Evolutionary conservation across 2,888 invertebrate species (phyloP).

Genomic region (Apomyelois bistriatella): DNA sequence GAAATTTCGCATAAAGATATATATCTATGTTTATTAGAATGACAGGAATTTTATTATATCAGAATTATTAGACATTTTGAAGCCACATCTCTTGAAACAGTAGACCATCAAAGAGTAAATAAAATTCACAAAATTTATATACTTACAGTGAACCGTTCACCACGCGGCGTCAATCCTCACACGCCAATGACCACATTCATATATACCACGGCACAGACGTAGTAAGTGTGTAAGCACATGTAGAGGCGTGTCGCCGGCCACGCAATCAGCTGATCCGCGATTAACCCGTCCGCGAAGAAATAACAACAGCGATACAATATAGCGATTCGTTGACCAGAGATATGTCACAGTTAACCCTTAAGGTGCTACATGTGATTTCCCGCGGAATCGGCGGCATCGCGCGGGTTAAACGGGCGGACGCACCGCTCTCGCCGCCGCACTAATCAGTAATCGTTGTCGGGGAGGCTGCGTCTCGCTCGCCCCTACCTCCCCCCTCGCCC

Average conservation of each 20-base stretch:
- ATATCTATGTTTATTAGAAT: too few relatives aligned
- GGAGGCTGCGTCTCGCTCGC: conserved; percentile 72
- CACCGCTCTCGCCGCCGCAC: conserved; percentile 74
- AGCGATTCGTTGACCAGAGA: background rate
- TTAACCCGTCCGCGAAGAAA: conserved; percentile 15
- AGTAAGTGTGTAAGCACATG: conserved; percentile 64
- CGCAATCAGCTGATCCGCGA: conserved; percentile 61
- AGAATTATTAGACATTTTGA: too few relatives aligned
- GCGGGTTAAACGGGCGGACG: conserved; percentile 56
- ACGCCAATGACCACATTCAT: conserved; percentile 56
- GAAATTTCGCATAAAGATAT: too few relatives aligned
- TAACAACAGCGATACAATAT: background rate
- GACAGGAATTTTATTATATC: too few relatives aligned
- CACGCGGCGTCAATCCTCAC: conserved; percentile 35
- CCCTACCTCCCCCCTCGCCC: conserved; percentile 34
- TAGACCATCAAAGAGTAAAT: background rate
- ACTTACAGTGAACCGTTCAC: conserved; percentile 48
- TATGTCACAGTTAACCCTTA: background rate
- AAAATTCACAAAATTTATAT: conserved; percentile 23
- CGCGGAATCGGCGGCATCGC: conserved; percentile 45
- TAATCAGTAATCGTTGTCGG: conserved; percentile 81
- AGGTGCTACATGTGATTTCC: background rate
- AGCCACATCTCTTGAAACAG: background rate
- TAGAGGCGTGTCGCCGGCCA: conserved; percentile 53
- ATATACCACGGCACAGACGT: conserved; percentile 60